Percentiles rank a stretch among this genome's conserved stretches.
These are phyloP conservation scores for Amazona finschi DNA, from an alignment of 2,797 vertebrate species.

Conservation along the genomic window DNA sequence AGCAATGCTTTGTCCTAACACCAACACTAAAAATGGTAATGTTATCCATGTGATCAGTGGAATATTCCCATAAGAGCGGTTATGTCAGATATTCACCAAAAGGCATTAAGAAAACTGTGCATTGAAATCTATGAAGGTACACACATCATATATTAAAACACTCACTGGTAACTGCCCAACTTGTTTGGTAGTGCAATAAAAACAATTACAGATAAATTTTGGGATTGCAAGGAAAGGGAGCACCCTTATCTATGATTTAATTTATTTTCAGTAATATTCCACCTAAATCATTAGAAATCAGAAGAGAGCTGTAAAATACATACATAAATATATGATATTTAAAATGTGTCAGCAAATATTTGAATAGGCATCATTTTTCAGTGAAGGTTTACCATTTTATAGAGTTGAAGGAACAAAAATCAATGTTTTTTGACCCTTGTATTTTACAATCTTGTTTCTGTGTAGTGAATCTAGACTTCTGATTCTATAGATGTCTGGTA, in stretches of 20 bases:
- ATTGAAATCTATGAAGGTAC: background rate
- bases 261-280: background rate
- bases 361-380: background rate
- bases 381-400: background rate
- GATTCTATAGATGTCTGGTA: background rate
- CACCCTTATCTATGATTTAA: background rate
- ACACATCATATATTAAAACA: background rate
- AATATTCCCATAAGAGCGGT: background rate
- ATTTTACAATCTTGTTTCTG: background rate
- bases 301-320: background rate
- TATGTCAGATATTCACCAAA: background rate
- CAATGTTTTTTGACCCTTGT: background rate
- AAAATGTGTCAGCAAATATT: background rate
- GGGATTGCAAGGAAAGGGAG: background rate
- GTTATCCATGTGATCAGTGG: background rate
- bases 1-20: background rate
- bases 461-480: background rate
- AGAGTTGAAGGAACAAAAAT: background rate
- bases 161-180: background rate
- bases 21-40: background rate
- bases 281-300: background rate
- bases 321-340: background rate
- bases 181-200: background rate
- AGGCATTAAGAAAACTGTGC: background rate
- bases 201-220: background rate